Evolutionary conservation across 2,113 vertebrate species (phyloP), one percentile per base, ranked within the genome.

Genomic region (Thymallus thymallus): DNA sequence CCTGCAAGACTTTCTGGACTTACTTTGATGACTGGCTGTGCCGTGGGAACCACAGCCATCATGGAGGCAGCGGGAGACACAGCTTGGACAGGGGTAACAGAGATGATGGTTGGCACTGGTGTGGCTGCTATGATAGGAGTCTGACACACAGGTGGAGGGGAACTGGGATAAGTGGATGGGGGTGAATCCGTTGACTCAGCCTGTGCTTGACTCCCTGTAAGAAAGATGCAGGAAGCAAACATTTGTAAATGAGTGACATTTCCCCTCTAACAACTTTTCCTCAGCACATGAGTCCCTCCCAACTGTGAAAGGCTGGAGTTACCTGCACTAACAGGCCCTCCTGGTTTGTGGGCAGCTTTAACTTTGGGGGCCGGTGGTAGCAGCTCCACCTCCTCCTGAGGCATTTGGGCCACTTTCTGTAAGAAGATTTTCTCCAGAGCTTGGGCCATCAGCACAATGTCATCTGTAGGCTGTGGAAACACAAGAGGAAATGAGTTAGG

Each of bases 351-450:
- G 80, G 95, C 95, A 76, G 93, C 95, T 93, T 99, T 99, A 87
- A 94, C 94, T 93, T 98, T 98, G 0, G 97, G 96, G 66, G 94
- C 95, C 0, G 98, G 96, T 3, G 97, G 96, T 29, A 98, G 85
- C 73, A 99, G 90, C 48, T 98, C 97, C 0, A 98, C 97, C 85
- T 99, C 98, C 74, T 99, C 98, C 82, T 99, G 98, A 68, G 98
- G 98, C 97, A 99, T 99, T 92, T 98, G 96, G 58, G 98, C 97
- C 12, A 99, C 97, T 82, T 99, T 99, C 92, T 99, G 98, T 79
- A 99, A 91, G 86, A 99, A 99, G 79, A 99, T 98, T 84, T 99
- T 99, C 93, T 99, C 98, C 87, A 99, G 78, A 46, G 98, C 97
- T 90, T 99, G 98, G 24, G 98, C 98, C 97, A 99, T 99, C 60